phyloP scores from a whole-genome alignment of 2,888 invertebrate genomes.

The Actias luna region DNA sequence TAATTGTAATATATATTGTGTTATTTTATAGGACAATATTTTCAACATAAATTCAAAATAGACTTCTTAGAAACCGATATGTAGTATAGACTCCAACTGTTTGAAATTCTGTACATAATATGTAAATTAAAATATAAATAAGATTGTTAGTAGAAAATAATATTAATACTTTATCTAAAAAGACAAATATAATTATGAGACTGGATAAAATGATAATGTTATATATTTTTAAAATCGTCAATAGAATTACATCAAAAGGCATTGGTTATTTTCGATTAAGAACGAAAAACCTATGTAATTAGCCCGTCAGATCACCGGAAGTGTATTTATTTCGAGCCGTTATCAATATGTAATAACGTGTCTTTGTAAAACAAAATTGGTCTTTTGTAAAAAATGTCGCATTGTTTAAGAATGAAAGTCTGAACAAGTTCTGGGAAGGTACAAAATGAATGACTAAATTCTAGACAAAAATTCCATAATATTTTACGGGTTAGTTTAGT shows the following conservation, averaged over 20 bases:
- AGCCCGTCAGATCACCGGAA: not conserved
- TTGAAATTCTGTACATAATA: not conserved
- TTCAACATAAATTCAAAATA: not conserved
- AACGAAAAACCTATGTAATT: not conserved
- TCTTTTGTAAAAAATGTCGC: conserved; percentile 42
- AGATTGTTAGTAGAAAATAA: not conserved
- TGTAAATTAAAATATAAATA: not conserved
- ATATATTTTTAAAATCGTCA: not conserved
- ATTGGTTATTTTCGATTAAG: not conserved
- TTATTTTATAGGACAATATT: too few species aligned
- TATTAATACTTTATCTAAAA: not conserved
- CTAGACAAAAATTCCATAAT: not conserved
- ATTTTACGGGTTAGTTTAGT: not conserved
- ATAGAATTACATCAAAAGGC: not conserved
- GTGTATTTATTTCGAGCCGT: not conserved
- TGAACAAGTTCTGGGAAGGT: conserved; percentile 46
- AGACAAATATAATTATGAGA: not conserved
- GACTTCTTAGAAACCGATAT: not conserved
- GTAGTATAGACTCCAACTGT: too few species aligned
- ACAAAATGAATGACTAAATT: conserved; percentile 29
- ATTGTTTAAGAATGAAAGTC: conserved; percentile 51
- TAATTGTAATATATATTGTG: too few species aligned
- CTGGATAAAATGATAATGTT: not conserved
- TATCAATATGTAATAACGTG: conserved; percentile 15
- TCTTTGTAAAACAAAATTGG: conserved; percentile 49